These are phyloP conservation scores for Encarsia formosa DNA, from an alignment of 2,888 invertebrate genomes.

Conservation along the genomic window DNA sequence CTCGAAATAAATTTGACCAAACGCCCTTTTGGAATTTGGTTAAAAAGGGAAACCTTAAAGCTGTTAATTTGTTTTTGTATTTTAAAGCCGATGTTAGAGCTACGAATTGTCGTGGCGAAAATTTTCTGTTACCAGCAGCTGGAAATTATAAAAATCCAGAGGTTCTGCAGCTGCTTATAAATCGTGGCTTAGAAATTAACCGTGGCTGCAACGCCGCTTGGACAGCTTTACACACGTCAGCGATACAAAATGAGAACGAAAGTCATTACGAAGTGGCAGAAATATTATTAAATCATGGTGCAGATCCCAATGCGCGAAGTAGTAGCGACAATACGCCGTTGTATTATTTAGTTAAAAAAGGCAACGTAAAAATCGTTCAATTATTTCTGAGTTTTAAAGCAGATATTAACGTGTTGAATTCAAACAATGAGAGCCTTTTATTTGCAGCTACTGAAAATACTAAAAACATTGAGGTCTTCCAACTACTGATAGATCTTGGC, in stretches of 20 bases:
- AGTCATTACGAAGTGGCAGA: neutral
- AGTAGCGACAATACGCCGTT: neutral
- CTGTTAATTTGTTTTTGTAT: too few relatives aligned
- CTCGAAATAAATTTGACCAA: too few relatives aligned
- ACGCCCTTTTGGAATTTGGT: too few relatives aligned
- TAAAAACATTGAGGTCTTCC: neutral
- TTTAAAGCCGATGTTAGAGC: too few relatives aligned
- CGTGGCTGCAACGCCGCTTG: neutral
- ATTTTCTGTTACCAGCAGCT: too few relatives aligned
- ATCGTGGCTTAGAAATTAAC: too few relatives aligned
- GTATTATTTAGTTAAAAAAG: neutral
- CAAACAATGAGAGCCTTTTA: neutral
- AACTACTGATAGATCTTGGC: neutral
- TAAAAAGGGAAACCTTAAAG: too few relatives aligned
- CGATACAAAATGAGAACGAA: too few relatives aligned
- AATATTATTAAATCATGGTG: neutral
- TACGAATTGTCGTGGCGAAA: too few relatives aligned
- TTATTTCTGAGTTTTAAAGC: neutral
- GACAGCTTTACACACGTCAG: neutral
- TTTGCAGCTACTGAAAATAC: neutral
- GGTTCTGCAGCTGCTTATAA: too few relatives aligned
- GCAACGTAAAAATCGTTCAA: neutral
- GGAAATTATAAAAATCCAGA: too few relatives aligned
- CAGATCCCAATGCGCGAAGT: neutral
- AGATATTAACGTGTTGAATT: neutral